Base-by-base conservation (phyloP, 2,888 invertebrate species). In the Cryptocephalus primarius region DNA sequence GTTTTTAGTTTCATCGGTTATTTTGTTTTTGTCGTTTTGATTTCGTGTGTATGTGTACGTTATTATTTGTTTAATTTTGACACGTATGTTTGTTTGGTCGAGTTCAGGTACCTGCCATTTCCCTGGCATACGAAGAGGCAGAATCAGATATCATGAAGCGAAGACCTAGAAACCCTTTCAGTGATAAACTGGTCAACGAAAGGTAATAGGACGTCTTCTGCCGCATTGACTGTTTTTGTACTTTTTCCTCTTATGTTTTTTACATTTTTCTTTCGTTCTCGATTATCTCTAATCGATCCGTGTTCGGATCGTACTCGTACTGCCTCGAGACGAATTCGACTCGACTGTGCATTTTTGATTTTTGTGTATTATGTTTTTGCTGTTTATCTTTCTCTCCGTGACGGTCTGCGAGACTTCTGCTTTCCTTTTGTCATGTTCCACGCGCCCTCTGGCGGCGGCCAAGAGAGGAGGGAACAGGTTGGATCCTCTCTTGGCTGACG, bases 141-240 rank as follows among this genome's bases (percentile, higher is more conserved):
- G 94, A 94, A 81, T 90, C 89, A 76, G 94, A 94, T 85, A 94
- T 94, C 76, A 94, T 94, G 94, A 93, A 93, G 85, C 86, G 94
- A 76, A 87, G 88, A 79, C 94, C 94, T 75, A 86, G 94, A 83
- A 87, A 94, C 79, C 92, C 94, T 77, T 85, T 88, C 83, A 83
- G 81, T 77, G 94, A 95, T 83, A 94, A 94, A 82, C 88, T 95
- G 74, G 94, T 95, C 75, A 95, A 95, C 80, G 90, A 89, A 85
- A 93, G 95, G 91, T 92, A 84, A 83, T 58, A 57, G 43, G 49
- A 48, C 47, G 49, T 51, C 51, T 54, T 49, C 22, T 22, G 22
- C 22, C 51, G 48, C 48, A 47, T 31, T 45, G 41, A 43, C 33
- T 39, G 42, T 45, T 47, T 47, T 47, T 31, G 40, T 22, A 12